Base-by-base conservation (phyloP, 2,113 vertebrate genomes). In the Sitta europaea region DNA sequence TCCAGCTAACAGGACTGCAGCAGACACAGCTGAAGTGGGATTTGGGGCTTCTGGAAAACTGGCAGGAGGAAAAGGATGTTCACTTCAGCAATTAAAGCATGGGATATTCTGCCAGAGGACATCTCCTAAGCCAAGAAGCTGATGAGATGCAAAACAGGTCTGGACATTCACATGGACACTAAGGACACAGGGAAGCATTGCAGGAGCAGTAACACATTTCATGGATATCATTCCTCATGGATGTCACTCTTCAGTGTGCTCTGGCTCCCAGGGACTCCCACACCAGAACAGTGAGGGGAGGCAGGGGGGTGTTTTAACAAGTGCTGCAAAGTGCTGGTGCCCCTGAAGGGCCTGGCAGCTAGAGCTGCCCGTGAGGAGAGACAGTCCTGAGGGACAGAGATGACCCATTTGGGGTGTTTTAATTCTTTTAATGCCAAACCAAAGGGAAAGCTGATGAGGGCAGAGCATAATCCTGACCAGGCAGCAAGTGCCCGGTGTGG, bases 41-140 rank as follows among this genome's bases (percentile, higher is more conserved):
- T 21, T 6, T 55, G 7, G 1, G 74, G 50, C 63, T 61, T 22
- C 31, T 43, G 84, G 50, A 66, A 42, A 70, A 7, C 47, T 9
- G 87, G 82, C 62, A 86, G 55, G 45, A 76, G 55, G 47, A 66
- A 45, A 62, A 0, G 28, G 5, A 9, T 35, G 55, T 42, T 59
- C 86, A 75, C 50, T 38, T 1, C 28, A 63, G 55, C 2, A 0
- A 21, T 29, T 53, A 80, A 20, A 68, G 36, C 0, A 0, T 0
- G 31, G 53, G 65, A 14, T 36, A 4, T 17, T 57, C 83, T 74
- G 91, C 92, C 87, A 85, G 57, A 87, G 90, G 74, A 27, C 53
- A 75, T 3, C 65, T 25, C 77, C 5, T 2, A 45, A 90, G 92
- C 92, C 90, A 75, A 36, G 61, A 47, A 59, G 17, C 16, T 78